These are phyloP conservation scores for Cinclus mexicanus DNA, from an alignment of 2,113 vertebrate genomes.

Conservation along the genomic window DNA sequence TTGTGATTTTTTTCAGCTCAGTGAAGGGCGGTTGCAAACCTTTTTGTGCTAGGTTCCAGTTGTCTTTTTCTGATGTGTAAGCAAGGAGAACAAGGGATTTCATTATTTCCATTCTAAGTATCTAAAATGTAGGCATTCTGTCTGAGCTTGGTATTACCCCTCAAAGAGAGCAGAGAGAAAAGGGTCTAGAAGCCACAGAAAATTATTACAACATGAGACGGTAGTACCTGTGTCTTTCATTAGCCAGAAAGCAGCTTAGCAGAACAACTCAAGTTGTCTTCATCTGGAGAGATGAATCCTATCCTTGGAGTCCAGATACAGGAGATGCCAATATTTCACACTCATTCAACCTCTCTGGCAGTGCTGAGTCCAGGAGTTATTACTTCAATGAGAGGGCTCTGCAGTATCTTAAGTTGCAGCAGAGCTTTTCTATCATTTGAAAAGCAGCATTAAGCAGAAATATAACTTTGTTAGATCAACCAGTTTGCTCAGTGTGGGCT, in stretches of 20 bases:
- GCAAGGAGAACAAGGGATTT: background rate
- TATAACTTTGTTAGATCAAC: background rate
- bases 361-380: background rate
- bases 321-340: background rate
- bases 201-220: background rate
- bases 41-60: background rate
- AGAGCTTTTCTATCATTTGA: background rate
- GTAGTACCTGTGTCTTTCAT: background rate
- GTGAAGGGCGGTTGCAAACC: background rate
- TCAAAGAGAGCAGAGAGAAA: background rate
- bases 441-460: background rate
- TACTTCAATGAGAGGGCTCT: background rate
- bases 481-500: accelerated
- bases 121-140: background rate
- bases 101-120: background rate
- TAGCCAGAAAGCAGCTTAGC: background rate
- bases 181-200: background rate
- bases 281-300: background rate
- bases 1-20: background rate
- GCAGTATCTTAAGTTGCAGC: background rate
- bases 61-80: background rate
- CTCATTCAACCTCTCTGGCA: background rate
- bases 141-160: background rate
- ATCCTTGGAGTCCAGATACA: background rate
- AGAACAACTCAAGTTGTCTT: background rate